Evolutionary conservation across 2,113 vertebrate species (phyloP).

Genomic region (Heterotilapia buettikoferi): DNA sequence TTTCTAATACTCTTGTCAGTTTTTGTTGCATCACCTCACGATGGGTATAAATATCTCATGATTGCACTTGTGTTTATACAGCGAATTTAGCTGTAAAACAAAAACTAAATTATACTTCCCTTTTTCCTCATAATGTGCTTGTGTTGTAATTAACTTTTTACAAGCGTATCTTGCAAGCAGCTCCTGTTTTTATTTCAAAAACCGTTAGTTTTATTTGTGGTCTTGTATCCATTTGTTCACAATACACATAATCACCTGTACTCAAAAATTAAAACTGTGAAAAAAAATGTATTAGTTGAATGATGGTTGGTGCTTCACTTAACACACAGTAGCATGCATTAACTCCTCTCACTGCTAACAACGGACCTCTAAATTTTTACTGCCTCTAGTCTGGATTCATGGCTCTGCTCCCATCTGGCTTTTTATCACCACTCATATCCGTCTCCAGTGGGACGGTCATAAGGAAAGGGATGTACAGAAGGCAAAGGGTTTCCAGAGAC

Average conservation of each 20-base stretch:
- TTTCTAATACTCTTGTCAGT: neutral
- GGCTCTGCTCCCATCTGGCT: slow-evolving; percentile 41
- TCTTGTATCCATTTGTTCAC: neutral
- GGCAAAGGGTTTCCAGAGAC: neutral
- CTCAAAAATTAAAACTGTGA: neutral
- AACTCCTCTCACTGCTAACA: slow-evolving; percentile 26
- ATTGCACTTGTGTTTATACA: neutral
- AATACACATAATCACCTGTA: neutral
- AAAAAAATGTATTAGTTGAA: neutral
- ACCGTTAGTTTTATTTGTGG: neutral
- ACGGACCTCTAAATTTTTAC: slow-evolving; percentile 31
- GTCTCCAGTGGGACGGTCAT: slow-evolving; percentile 1
- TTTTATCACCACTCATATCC: slow-evolving; percentile 47
- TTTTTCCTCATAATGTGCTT: neutral
- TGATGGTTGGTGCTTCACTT: slow-evolving; percentile 36
- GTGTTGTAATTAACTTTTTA: neutral
- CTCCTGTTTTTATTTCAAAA: neutral
- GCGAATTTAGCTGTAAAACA: neutral
- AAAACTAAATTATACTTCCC: neutral
- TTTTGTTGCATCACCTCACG: slow-evolving; percentile 40
- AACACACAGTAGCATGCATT: slow-evolving; percentile 18
- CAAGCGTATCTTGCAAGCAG: neutral
- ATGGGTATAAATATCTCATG: neutral
- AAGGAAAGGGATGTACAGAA: neutral
- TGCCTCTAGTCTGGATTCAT: slow-evolving; percentile 28